Conservation (phyloP, 1,140 invertebrate species). For the Reticulitermes speratus region DNA sequence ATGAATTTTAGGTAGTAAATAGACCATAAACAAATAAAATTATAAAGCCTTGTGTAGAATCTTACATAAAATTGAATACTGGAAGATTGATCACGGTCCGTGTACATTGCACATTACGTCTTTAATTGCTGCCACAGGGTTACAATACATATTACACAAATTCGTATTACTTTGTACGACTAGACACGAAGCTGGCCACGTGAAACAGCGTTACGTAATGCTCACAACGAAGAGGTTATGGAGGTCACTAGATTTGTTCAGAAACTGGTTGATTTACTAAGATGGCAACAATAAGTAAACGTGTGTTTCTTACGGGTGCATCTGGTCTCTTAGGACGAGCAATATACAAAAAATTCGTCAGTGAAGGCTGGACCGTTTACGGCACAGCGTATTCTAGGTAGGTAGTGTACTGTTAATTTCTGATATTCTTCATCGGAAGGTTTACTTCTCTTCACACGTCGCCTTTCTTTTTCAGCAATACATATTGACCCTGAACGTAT, state of each 20-base stretch:
- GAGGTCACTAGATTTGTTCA: background rate
- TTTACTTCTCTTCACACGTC: too few relatives aligned
- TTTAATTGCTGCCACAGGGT: too few relatives aligned
- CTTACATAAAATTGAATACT: too few relatives aligned
- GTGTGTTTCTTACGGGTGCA: slow-evolving; percentile 52
- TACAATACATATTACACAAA: too few relatives aligned
- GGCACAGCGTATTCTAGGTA: slow-evolving; percentile 52
- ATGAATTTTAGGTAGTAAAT: too few relatives aligned
- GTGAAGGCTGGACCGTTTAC: slow-evolving; percentile 44
- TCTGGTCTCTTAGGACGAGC: slow-evolving; percentile 55
- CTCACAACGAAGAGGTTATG: background rate
- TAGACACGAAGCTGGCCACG: too few relatives aligned
- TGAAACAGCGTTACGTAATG: too few relatives aligned
- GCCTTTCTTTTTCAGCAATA: background rate
- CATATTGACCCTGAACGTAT: background rate
- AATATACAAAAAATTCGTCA: slow-evolving; percentile 44
- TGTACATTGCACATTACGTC: too few relatives aligned
- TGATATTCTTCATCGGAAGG: background rate
- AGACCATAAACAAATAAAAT: too few relatives aligned
- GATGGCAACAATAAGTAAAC: background rate
- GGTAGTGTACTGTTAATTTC: background rate
- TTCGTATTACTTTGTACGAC: too few relatives aligned
- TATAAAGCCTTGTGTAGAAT: too few relatives aligned
- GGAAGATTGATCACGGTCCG: too few relatives aligned
- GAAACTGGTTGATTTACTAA: background rate